A percentile compares a stretch with the other conserved stretches of the same genome.
These are phyloP conservation scores for Podabrus alpinus DNA, from an alignment of 2,888 invertebrate genomes.

Conservation along the genomic window DNA sequence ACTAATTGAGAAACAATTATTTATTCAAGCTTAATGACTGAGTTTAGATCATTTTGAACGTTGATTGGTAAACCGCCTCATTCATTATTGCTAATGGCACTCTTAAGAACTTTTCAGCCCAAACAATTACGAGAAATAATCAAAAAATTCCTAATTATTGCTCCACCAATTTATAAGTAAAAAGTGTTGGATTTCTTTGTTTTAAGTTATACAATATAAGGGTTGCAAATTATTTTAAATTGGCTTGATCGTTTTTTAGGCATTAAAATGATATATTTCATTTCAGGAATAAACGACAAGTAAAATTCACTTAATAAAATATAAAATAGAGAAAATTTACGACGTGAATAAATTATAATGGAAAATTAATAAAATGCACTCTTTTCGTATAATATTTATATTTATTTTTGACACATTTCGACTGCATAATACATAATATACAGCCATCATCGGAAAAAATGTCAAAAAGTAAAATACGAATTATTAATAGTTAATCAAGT, in stretches of 20 bases:
- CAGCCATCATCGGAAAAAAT: too few species aligned
- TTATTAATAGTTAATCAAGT: too few species aligned
- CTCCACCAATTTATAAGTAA: conserved; percentile 50
- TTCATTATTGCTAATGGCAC: conserved; percentile 56
- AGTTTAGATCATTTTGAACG: conserved; percentile 46
- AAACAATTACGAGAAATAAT: conserved; percentile 54
- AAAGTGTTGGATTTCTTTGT: conserved; percentile 47
- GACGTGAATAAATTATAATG: too few species aligned
- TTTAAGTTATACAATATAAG: conserved; percentile 39
- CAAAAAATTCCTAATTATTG: conserved; percentile 54
- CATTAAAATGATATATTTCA: neutral
- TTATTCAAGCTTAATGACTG: conserved; percentile 52
- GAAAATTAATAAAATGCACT: too few species aligned
- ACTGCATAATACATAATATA: too few species aligned
- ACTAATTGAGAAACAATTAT: conserved; percentile 55
- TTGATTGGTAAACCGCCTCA: conserved; percentile 50
- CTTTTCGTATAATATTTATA: too few species aligned
- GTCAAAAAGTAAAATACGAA: too few species aligned
- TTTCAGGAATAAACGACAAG: neutral
- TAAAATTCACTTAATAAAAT: neutral
- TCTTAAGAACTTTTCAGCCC: conserved; percentile 49
- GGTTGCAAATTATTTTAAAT: conserved; percentile 40
- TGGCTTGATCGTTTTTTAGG: conserved; percentile 45
- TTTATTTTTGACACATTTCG: too few species aligned
- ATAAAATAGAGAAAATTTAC: too few species aligned